Percentiles rank a stretch among this genome's conserved stretches.
phyloP scores from a whole-genome alignment of 1,140 invertebrate genomes.

The Protaetia brevitarsis region DNA sequence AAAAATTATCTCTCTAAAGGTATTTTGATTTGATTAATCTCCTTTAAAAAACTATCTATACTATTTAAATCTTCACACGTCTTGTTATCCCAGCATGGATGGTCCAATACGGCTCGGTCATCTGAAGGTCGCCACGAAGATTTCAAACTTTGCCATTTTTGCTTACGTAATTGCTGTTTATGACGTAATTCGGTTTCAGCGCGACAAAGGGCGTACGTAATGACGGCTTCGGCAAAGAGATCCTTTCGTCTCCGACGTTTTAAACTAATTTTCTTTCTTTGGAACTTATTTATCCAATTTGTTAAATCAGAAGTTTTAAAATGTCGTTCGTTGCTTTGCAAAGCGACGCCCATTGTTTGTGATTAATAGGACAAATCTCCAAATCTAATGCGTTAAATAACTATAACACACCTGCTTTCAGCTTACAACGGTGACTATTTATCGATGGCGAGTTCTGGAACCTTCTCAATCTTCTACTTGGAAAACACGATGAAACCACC shows the following conservation, averaged over 20 bases:
- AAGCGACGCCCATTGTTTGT: conserved; percentile 40
- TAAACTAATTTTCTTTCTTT: conserved; percentile 49
- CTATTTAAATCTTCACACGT: conserved; percentile 39
- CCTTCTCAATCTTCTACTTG: conserved; percentile 1
- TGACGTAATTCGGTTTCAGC: conserved; percentile 49
- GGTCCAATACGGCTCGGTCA: conserved; percentile 20
- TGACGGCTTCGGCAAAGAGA: conserved; percentile 51
- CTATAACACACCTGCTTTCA: conserved; percentile 22
- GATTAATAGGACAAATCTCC: background rate
- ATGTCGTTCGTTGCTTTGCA: conserved; percentile 22
- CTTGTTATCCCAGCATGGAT: conserved; percentile 28
- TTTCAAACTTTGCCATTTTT: conserved; percentile 49
- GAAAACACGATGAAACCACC: background rate
- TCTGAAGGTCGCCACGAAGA: conserved; percentile 31
- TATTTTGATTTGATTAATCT: conserved; percentile 37
- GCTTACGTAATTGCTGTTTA: conserved; percentile 48
- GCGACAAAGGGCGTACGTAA: conserved; percentile 45
- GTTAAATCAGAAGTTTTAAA: conserved; percentile 42
- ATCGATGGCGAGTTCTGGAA: background rate
- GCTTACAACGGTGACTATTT: background rate
- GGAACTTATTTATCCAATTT: conserved; percentile 51
- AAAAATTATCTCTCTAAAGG: conserved; percentile 33
- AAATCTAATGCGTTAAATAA: conserved; percentile 13
- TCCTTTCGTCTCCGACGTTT: conserved; percentile 46
- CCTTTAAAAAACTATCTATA: conserved; percentile 40